These are phyloP conservation scores for Picathartes gymnocephalus DNA, from an alignment of 2,113 vertebrate species.

Conservation along the genomic window DNA sequence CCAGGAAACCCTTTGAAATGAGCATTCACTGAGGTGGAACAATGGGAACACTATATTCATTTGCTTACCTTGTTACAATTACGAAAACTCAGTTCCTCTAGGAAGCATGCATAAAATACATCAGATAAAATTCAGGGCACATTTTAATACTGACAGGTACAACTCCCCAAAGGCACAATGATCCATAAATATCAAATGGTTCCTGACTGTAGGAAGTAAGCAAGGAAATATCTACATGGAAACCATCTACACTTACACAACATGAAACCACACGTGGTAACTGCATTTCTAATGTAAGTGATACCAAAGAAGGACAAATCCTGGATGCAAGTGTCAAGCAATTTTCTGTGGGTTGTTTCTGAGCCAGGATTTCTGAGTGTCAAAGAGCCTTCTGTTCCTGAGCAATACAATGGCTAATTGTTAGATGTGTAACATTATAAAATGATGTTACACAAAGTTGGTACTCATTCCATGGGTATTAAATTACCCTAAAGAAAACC, in stretches of 20 bases:
- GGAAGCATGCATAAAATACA: constrained; percentile 57
- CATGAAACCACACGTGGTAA: background rate
- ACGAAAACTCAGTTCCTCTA: constrained; percentile 3
- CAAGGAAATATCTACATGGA: background rate
- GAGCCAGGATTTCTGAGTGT: background rate
- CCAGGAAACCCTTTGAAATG: background rate
- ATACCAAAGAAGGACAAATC: background rate
- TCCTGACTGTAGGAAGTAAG: background rate
- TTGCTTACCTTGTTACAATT: constrained; percentile 34
- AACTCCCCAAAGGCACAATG: background rate
- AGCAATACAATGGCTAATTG: background rate
- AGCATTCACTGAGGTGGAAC: background rate
- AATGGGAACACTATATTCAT: background rate
- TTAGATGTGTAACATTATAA: background rate
- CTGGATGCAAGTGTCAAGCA: background rate
- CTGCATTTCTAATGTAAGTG: background rate
- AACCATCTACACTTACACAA: background rate
- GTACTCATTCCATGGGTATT: background rate
- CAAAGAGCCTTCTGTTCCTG: background rate
- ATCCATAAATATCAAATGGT: background rate
- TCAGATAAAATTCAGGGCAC: constrained; percentile 15
- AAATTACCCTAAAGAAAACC: background rate
- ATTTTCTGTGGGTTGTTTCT: background rate
- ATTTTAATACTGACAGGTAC: background rate
- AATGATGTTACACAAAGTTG: background rate